phyloP scores from a whole-genome alignment of 2,797 vertebrate genomes.

The Danio tinwini region DNA sequence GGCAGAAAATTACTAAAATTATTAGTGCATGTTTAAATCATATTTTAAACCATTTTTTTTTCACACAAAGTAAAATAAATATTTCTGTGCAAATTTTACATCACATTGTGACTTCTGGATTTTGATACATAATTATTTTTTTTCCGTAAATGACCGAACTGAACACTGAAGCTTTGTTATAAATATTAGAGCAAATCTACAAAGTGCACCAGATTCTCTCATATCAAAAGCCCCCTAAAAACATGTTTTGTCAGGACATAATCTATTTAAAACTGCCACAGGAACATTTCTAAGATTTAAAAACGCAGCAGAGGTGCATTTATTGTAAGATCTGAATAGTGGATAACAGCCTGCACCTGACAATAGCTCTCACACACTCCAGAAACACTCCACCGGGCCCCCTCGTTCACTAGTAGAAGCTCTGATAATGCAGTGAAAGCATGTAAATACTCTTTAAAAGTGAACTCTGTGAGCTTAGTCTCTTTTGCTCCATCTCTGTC shows the following conservation, averaged over 20 bases:
- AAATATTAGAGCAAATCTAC: background rate
- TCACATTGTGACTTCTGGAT: no score
- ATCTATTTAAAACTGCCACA: slow-evolving; percentile 15
- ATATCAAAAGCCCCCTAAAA: background rate
- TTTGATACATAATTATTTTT: background rate
- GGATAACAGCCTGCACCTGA: background rate
- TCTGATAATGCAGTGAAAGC: slow-evolving; percentile 22
- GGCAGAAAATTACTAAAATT: no score
- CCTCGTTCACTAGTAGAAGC: background rate
- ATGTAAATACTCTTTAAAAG: slow-evolving; percentile 33
- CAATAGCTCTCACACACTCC: slow-evolving; percentile 11
- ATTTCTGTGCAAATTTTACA: no score
- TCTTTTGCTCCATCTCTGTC: no score
- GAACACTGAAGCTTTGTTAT: background rate
- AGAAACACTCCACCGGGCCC: background rate
- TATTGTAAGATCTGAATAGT: background rate
- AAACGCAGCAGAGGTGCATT: background rate
- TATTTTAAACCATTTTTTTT: no score
- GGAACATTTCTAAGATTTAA: background rate
- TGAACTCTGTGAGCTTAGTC: no score
- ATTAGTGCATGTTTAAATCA: no score
- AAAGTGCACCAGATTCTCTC: background rate
- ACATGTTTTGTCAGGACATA: background rate
- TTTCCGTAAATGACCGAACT: background rate
- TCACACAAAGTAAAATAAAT: no score